These are phyloP conservation scores for Sciurus vulgaris DNA, from an alignment of 2,797 vertebrate genomes.

Conservation along the genomic window DNA sequence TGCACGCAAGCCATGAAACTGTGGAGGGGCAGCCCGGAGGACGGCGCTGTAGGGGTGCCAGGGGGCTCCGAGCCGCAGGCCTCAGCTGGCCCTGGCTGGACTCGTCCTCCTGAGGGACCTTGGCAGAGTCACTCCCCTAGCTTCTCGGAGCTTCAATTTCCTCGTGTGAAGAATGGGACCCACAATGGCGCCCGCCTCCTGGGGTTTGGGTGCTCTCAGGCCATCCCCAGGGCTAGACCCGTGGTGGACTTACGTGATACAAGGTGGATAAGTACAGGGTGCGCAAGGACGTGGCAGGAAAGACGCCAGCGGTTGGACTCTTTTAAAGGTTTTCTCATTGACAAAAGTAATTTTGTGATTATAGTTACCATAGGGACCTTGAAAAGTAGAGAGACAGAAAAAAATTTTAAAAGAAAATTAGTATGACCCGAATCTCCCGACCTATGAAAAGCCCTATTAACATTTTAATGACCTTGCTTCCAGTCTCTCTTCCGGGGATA, in stretches of 20 bases:
- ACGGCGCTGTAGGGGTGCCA: too few relatives aligned
- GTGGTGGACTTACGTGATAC: too few relatives aligned
- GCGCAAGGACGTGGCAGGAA: too few relatives aligned
- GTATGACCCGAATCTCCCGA: not conserved
- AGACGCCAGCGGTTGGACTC: not conserved
- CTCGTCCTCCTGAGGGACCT: not conserved
- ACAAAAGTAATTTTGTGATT: not conserved
- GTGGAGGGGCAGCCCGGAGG: too few relatives aligned
- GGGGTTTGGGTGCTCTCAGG: too few relatives aligned
- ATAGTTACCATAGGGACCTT: not conserved
- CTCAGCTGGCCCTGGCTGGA: not conserved
- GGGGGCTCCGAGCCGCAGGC: not conserved
- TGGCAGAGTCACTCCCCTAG: not conserved
- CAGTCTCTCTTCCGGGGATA: too few relatives aligned
- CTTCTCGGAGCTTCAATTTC: not conserved
- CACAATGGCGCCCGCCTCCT: not conserved
- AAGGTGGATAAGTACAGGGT: too few relatives aligned
- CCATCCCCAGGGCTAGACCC: too few relatives aligned
- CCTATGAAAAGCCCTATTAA: not conserved
- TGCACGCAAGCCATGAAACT: not conserved
- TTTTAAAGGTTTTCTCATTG: not conserved
- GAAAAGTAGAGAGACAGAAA: not conserved
- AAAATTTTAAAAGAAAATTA: not conserved
- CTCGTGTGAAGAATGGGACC: not conserved
- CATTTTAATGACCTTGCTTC: too few relatives aligned